These are phyloP conservation scores for Drosophila prosaltans DNA, from an alignment of 1,140 invertebrate genomes.

Conservation along the genomic window DNA sequence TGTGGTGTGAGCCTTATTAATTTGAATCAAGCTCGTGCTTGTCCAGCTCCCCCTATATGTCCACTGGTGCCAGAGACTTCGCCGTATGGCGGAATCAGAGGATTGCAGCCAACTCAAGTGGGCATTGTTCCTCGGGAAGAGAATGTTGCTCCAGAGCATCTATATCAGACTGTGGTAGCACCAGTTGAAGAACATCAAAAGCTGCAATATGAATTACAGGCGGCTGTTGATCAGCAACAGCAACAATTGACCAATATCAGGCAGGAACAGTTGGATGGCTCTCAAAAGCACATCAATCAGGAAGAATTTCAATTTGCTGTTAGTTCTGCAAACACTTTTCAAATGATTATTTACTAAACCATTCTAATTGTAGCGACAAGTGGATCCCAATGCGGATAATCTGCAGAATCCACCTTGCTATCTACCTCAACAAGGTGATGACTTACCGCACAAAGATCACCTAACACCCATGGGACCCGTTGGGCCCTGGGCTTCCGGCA, in stretches of 20 bases:
- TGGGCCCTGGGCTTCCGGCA: slow-evolving; percentile 88
- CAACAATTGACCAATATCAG: slow-evolving; percentile 52
- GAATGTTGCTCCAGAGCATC: slow-evolving; percentile 32
- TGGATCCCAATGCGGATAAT: slow-evolving; percentile 70
- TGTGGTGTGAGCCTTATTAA: slow-evolving; percentile 43
- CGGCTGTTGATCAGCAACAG: slow-evolving; percentile 57
- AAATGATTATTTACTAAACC: too few species aligned
- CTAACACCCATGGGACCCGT: slow-evolving; percentile 82
- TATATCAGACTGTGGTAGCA: slow-evolving; percentile 29
- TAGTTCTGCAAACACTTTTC: slow-evolving; percentile 6
- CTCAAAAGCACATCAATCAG: slow-evolving; percentile 22
- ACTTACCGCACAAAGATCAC: slow-evolving; percentile 83
- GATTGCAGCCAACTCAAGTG: slow-evolving; percentile 29
- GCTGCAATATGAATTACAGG: slow-evolving; percentile 43
- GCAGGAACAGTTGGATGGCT: slow-evolving; percentile 37
- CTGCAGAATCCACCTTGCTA: slow-evolving; percentile 83
- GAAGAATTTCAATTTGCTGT: slow-evolving; percentile 61
- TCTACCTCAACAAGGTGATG: slow-evolving; percentile 85
- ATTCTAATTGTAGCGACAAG: slow-evolving; percentile 31
- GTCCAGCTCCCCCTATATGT: slow-evolving; percentile 62
- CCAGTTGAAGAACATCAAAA: slow-evolving; percentile 40
- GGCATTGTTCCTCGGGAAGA: slow-evolving; percentile 43
- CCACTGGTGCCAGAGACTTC: slow-evolving; percentile 42
- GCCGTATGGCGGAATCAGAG: slow-evolving; percentile 25
- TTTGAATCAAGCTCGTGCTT: slow-evolving; percentile 43